Conservation (phyloP, 2,888 invertebrate genomes). For the Eretmocerus hayati region DNA sequence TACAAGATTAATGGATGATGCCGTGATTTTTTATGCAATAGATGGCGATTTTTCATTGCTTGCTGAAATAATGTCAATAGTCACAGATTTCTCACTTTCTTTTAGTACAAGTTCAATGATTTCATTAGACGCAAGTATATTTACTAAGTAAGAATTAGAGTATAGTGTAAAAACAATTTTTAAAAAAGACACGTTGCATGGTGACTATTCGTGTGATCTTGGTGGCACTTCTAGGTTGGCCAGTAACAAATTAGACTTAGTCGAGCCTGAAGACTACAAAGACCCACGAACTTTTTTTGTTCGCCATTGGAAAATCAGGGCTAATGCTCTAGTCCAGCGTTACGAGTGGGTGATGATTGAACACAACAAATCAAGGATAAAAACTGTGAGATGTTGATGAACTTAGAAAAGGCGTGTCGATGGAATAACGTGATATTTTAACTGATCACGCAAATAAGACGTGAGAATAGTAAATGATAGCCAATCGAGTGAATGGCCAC, state of each 20-base stretch:
- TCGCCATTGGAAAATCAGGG: constrained; percentile 16
- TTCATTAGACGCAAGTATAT: constrained; percentile 2
- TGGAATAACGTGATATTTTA: constrained; percentile 23
- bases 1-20: constrained; percentile 36
- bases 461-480: constrained; percentile 34
- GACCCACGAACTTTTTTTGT: constrained; percentile 18
- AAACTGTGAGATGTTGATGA: constrained; percentile 14
- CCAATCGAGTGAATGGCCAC: constrained; percentile 31
- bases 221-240: constrained; percentile 36
- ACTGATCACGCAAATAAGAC: constrained; percentile 20
- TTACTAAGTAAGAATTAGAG: constrained; percentile 5
- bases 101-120: too few relatives aligned
- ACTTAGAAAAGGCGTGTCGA: constrained; percentile 15
- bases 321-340: constrained; percentile 34
- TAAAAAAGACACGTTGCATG: constrained; percentile 29
- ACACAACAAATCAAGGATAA: constrained; percentile 10
- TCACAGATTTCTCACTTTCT: neutral
- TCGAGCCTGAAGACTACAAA: constrained; percentile 35
- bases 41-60: constrained; percentile 21
- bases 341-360: constrained; percentile 22
- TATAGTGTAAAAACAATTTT: neutral
- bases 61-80: constrained; percentile 16
- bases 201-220: constrained; percentile 27
- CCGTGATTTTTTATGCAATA: constrained; percentile 22
- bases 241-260: constrained; percentile 42